Conservation (phyloP, 2,888 invertebrate genomes). For the Sinodicranocentrus sp. region DNA sequence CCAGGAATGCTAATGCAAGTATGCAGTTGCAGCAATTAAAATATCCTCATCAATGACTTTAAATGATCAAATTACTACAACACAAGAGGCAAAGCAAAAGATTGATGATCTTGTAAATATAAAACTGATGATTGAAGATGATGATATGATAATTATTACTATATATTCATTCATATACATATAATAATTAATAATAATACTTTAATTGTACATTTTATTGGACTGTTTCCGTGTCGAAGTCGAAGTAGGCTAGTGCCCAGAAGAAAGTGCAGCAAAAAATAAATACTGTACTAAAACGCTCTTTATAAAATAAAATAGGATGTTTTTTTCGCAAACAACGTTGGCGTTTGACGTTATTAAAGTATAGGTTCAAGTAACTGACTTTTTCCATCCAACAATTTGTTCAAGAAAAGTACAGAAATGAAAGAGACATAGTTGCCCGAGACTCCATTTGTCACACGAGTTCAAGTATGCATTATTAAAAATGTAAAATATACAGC, state of each 20-base stretch:
- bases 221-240: conserved; percentile 57
- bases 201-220: conserved; percentile 57
- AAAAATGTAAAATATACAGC: too few species aligned
- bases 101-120: conserved; percentile 54
- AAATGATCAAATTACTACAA: conserved; percentile 24
- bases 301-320: conserved; percentile 47
- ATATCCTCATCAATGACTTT: too few species aligned
- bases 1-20: conserved; percentile 4
- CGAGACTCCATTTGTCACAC: too few species aligned
- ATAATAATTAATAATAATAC: conserved; percentile 43
- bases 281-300: conserved; percentile 36
- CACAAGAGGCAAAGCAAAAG: conserved; percentile 28
- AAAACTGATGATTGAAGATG: conserved; percentile 47
- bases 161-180: conserved; percentile 63
- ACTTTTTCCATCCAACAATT: too few species aligned
- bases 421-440: too few species aligned
- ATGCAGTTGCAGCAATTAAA: neutral
- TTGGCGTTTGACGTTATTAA: too few species aligned
- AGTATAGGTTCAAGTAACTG: too few species aligned
- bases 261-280: conserved; percentile 30
- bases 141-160: conserved; percentile 62
- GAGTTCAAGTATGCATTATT: too few species aligned
- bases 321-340: conserved; percentile 35
- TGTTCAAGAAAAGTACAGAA: too few species aligned
- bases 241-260: conserved; percentile 58